These are phyloP conservation scores for Tauraco erythrolophus DNA, from an alignment of 2,113 vertebrate genomes.

Conservation along the genomic window DNA sequence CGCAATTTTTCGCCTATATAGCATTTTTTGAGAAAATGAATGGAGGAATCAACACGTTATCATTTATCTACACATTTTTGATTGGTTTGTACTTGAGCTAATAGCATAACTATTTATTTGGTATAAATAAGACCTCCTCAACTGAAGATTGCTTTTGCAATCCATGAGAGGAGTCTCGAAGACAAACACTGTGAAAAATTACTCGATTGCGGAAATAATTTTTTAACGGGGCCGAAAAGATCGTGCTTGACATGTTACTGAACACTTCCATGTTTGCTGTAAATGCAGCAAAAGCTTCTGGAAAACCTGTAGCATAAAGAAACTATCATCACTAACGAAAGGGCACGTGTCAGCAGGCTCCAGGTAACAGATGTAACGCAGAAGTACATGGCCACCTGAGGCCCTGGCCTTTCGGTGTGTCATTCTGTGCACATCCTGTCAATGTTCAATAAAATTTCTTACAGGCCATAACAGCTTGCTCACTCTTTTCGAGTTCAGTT, in stretches of 20 bases:
- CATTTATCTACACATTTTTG: slow-evolving; percentile 32
- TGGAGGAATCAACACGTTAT: slow-evolving; percentile 55
- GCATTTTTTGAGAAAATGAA: slow-evolving; percentile 45
- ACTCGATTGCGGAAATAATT: background rate
- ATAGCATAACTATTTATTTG: slow-evolving; percentile 58
- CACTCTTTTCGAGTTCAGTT: background rate
- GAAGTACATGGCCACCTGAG: background rate
- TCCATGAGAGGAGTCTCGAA: background rate
- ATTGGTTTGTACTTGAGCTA: slow-evolving; percentile 63
- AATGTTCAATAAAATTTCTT: background rate
- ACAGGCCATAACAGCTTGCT: background rate
- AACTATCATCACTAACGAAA: background rate
- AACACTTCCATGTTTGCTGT: background rate
- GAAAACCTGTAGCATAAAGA: background rate
- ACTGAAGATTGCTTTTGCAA: background rate
- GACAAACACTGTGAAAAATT: slow-evolving; percentile 39
- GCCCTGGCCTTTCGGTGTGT: background rate
- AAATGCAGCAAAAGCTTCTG: background rate
- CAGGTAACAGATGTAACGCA: background rate
- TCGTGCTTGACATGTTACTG: background rate
- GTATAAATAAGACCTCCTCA: slow-evolving; percentile 47
- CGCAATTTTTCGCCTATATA: slow-evolving; percentile 23
- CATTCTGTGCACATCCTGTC: background rate
- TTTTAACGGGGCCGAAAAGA: background rate
- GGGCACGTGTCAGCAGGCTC: background rate